Conservation (phyloP, 2,113 vertebrate species). For the Sphaerodactylus townsendi region DNA sequence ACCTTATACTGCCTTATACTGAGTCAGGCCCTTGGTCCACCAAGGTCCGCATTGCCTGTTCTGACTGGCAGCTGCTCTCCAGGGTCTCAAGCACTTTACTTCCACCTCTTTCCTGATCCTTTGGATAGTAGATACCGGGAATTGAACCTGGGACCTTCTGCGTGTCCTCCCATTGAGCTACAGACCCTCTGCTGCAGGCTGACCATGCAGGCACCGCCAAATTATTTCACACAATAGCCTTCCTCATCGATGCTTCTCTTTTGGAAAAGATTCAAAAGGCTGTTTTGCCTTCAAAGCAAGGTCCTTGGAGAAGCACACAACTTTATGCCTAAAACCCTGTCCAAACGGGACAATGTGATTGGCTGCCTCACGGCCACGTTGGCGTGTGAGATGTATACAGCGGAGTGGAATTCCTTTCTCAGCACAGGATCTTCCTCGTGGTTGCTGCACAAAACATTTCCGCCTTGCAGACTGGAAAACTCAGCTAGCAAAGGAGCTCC, state of each 20-base stretch:
- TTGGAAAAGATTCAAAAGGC: not conserved
- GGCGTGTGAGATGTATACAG: not conserved
- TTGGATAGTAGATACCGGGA: no score
- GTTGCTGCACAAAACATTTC: not conserved
- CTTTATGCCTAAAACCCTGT: constrained; percentile 2
- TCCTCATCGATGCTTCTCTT: not conserved
- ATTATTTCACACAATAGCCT: no score
- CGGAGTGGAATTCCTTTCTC: not conserved
- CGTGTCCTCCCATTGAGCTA: no score
- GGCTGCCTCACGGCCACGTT: not conserved
- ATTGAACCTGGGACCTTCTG: no score
- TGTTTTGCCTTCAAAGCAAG: not conserved
- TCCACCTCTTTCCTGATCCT: no score
- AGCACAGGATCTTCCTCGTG: not conserved
- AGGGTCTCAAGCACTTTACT: no score
- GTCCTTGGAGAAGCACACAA: constrained; percentile 8
- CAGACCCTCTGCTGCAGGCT: no score
- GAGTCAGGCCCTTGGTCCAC: no score
- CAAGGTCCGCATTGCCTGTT: no score
- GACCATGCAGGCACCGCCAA: no score
- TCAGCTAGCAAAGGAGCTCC: constrained; percentile 36
- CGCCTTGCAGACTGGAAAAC: constrained; percentile 5
- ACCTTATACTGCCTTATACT: no score
- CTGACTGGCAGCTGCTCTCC: no score
- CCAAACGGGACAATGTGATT: not conserved